Base-by-base conservation (phyloP, 2,797 vertebrate species). In the Cyprinodon diabolis region DNA sequence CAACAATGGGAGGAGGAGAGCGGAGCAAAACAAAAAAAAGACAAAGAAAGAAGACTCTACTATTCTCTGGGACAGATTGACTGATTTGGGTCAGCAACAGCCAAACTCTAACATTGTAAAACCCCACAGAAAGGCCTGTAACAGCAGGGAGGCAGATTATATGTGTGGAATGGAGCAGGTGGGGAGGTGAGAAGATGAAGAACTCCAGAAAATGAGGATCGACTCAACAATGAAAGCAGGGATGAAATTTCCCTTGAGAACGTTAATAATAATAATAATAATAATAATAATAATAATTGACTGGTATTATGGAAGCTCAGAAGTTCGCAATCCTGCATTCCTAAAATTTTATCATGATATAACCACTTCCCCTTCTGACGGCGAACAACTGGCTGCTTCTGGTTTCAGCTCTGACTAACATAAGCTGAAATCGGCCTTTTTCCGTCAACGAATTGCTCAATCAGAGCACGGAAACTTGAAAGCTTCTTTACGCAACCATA, bases 1-100 rank as follows among this genome's bases (percentile, higher is more conserved):
- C 79, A 68, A 9, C 55, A 67, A 2, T 57, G 76, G 25, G 60
- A 67, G 45, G 72, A 75, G 68, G 71, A 78, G 84, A 74, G 69
- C 75, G 71, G 66, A 25, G 63, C 68, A 71, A 67, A 80, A 65
- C 68, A 68, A 68, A 25, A 19, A 19, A n/a, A 63, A 1, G 52
- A 54, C 2, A 74, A 58, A 77, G 79, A 77, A 74, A 47, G 72
- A 75, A 77, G 83, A 82, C 74, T 88, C 65, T 30, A 30, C 84
- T 79, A 90, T 81, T 71, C 25, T 66, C 76, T 47, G 0, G 57
- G 84, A 94, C 83, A 91, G 87, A 81, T 91, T 93, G 93, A 94
- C 91, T 93, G 93, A 95, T 93, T 90, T 94, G 87, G 94, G 94
- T 93, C 93, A 93, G 86, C 66, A 52, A 40, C 82, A 76, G 77